Base-by-base conservation (phyloP, 2,797 vertebrate species). In the Pygocentrus nattereri region DNA sequence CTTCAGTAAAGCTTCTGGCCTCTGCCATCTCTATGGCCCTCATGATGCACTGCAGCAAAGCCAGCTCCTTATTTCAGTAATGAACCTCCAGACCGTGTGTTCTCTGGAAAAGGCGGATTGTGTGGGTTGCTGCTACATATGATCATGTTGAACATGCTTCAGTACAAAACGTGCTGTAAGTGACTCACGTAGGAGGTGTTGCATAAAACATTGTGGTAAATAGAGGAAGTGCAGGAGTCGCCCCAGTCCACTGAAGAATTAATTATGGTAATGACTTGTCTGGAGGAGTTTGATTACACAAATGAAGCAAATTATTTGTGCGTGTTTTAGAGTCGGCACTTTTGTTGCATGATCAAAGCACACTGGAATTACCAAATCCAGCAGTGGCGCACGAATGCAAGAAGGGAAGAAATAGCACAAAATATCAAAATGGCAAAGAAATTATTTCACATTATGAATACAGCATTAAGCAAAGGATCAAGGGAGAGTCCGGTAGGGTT, bases 171-270 rank as follows among this genome's bases (percentile, higher is more conserved):
- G 25, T 34, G 25, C 21, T 68, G 62, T 15, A 19, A n/a, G 30
- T 56, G 59, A 30, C 25, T 61, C 30, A 16, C 30, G 59, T 61
- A 61, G 13, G 59, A 62, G 30, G 59, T 30, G 27, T 18, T 74
- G 52, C 58, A 19, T 61, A 59, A 56, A 8, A 21, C 44, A 13
- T 71, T 69, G 25, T 69, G 30, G 49, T 61, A 69, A 76, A 75
- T 34, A 47, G 21, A 80, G 38, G 21, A 38, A 31, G 58, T 30
- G 27, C n/a, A 21, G 13, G 31, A 61, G 27, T 34, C 12, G 27
- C 59, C 10, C 10, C 31, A 21, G 62, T 65, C 31, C 31, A 21
- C 21, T 62, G 30, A 64, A 64, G 61, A 64, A 64, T 64, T 19
- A 65, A 65, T 65, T n/a, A 65, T 34, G 18, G 0, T 38, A 7